phyloP scores from a whole-genome alignment of 2,888 invertebrate species.

The Eristalis intricaria region DNA sequence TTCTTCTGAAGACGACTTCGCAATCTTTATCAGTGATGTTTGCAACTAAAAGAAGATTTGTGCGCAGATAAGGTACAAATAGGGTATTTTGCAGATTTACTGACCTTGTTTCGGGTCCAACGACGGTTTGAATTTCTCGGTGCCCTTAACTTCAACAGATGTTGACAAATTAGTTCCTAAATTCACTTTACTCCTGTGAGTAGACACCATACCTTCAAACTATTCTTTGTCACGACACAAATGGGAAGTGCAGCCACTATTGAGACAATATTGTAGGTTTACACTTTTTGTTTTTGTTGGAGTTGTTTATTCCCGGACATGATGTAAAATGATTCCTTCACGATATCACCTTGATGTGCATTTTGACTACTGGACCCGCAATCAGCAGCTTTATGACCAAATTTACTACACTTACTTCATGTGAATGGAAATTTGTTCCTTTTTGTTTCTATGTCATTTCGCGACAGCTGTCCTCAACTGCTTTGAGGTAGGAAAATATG shows the following conservation, averaged over 20 bases:
- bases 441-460: background rate
- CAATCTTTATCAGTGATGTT: background rate
- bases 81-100: conserved; percentile 20
- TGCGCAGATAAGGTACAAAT: conserved; percentile 5
- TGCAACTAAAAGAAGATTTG: conserved; percentile 18
- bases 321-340: background rate
- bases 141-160: background rate
- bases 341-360: background rate
- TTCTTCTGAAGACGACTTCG: too few relatives aligned
- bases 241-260: conserved; percentile 7
- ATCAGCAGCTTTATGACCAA: conserved; percentile 7
- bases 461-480: too few relatives aligned
- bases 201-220: background rate
- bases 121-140: background rate
- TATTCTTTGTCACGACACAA: background rate
- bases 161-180: conserved; percentile 11
- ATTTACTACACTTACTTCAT: conserved; percentile 8
- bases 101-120: conserved; percentile 24
- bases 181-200: background rate
- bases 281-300: background rate
- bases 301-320: background rate
- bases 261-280: conserved; percentile 1
- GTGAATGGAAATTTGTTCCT: conserved; percentile 14
- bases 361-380: conserved; percentile 8
- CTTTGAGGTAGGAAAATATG: too few relatives aligned